Percentiles rank a stretch among this genome's conserved stretches.
Conservation (phyloP, 2,797 vertebrate species). For the Calcarius lapponicus region DNA sequence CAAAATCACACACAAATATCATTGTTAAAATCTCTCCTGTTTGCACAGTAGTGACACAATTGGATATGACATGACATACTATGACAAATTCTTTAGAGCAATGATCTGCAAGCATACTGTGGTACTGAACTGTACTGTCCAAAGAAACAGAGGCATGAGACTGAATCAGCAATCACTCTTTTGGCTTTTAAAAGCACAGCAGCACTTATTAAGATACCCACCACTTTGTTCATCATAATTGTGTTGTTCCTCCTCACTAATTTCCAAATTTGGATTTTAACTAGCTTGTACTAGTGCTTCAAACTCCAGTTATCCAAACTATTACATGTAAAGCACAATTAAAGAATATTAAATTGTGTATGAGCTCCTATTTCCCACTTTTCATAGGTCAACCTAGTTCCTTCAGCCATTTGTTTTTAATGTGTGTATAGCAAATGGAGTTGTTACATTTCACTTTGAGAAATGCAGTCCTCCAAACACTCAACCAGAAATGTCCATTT, state of each 20-base stretch:
- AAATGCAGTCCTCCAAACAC: conserved; percentile 52
- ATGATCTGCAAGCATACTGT: background rate
- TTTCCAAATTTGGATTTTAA: conserved; percentile 1
- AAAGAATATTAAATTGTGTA: conserved; percentile 38
- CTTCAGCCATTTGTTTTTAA: conserved; percentile 63
- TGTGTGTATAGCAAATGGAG: conserved; percentile 31
- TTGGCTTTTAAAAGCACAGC: background rate
- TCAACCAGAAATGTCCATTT: conserved; percentile 70
- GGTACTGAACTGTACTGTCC: background rate
- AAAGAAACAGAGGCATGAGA: background rate
- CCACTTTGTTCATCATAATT: background rate
- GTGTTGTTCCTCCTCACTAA: background rate
- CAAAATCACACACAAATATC: background rate
- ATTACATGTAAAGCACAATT: conserved; percentile 20
- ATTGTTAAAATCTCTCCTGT: background rate
- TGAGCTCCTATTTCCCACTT: conserved; percentile 1
- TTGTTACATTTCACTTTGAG: conserved; percentile 63
- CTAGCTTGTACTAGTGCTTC: background rate
- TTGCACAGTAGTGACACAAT: background rate
- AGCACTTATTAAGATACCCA: background rate
- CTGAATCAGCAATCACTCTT: background rate
- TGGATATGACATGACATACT: background rate
- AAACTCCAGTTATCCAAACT: conserved; percentile 9
- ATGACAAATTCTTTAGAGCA: background rate
- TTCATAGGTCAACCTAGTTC: conserved; percentile 56